Base-by-base conservation (phyloP, 1,140 invertebrate species). In the Eciton burchellii region DNA sequence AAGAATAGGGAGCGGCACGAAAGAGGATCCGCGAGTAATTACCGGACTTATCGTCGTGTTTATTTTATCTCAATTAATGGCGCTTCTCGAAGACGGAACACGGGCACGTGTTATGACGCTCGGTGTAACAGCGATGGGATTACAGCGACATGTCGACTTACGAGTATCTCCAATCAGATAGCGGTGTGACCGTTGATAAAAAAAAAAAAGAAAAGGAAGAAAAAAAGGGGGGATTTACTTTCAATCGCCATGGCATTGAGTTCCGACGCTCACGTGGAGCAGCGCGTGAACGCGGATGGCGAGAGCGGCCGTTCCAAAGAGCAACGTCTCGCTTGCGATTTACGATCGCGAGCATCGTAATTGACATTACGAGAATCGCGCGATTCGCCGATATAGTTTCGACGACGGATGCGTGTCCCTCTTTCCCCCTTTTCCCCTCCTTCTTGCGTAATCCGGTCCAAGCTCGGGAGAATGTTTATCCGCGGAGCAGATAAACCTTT, bases 281-380 rank as follows among this genome's bases (percentile, higher is more conserved):
- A 91, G 87, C 92, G 92, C 92, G 92, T 93, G 92, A 93, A 90
- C 90, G 90, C 84, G 87, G 87, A 90, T 90, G 88, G 87, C 71
- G 65, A 66, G 66, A 49, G 65, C 65, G 54, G 82, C 73, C 49
- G 63, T 56, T 81, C 66, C 45, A 71, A 79, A 72, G 54, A 79
- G 24, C 65, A 49, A 41, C 19, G 24, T 43, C 41, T 82, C 26
- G 57, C 26, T 12, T 57, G 49, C 79, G 65, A 74, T 41, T 63
- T 71, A 47, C 21, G 29, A 73, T 35, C 41, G 66, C 52, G 43
- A 47, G 14, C 9, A 12, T 43, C 74, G n/a, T n/a, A n/a, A n/a
- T n/a, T 79, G 19, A 63, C 26, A 74, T 52, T 62, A 70, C 43
- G 47, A 9, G 16, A 16, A 16, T 47, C 52, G 21, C 9, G 45